A percentile compares a stretch with the other conserved stretches of the same genome.
These are phyloP conservation scores for Peromyscus maniculatus DNA, from an alignment of 2,113 vertebrate genomes.

Conservation along the genomic window DNA sequence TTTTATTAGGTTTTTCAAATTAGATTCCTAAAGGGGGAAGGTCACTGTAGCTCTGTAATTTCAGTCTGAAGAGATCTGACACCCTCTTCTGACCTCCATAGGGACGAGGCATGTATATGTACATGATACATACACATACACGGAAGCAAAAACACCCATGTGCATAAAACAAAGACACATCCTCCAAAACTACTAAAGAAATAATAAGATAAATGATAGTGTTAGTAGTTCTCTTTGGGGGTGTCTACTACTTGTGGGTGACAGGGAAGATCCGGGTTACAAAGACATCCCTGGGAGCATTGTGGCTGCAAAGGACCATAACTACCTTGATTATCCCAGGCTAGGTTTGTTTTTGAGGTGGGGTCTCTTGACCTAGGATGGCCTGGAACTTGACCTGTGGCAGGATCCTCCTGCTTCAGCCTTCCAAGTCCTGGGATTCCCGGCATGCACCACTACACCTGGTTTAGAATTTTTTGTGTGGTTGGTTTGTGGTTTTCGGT, in stretches of 20 bases:
- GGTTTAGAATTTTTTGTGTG: background rate
- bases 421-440: background rate
- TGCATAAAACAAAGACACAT: background rate
- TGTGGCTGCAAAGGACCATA: background rate
- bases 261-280: background rate
- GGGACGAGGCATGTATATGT: background rate
- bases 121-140: background rate
- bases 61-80: background rate
- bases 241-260: accelerated
- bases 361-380: background rate
- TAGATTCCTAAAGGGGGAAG: background rate
- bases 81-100: background rate
- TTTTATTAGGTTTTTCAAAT: background rate
- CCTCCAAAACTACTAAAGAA: background rate
- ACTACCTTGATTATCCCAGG: background rate
- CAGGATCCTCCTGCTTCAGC: background rate
- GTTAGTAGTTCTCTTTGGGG: background rate
- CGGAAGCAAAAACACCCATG: background rate
- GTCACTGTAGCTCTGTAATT: background rate
- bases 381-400: background rate
- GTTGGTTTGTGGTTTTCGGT: background rate
- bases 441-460: background rate
- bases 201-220: background rate
- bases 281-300: background rate
- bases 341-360: background rate